A percentile compares a stretch with the other conserved stretches of the same genome.
phyloP scores from a whole-genome alignment of 2,888 invertebrate species.

The Anoplius nigerrimus region DNA sequence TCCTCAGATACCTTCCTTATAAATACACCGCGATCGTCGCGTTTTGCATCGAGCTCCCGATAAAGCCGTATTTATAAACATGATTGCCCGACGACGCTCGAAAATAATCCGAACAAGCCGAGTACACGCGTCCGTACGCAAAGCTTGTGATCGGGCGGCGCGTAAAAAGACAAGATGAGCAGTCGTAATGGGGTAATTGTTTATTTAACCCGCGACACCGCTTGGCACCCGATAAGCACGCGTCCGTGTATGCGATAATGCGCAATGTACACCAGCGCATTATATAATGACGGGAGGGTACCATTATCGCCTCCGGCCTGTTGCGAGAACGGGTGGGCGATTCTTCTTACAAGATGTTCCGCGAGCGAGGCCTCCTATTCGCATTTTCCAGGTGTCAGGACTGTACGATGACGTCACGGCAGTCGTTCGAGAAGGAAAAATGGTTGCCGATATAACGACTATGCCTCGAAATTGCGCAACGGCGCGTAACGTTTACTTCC shows the following conservation, averaged over 20 bases:
- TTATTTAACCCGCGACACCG: constrained; percentile 27
- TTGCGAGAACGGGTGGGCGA: constrained; percentile 39
- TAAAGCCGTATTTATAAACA: too few relatives aligned
- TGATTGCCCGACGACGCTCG: too few relatives aligned
- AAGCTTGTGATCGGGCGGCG: too few relatives aligned
- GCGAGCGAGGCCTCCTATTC: constrained; percentile 19
- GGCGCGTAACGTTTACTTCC: too few relatives aligned
- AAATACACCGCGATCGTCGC: too few relatives aligned
- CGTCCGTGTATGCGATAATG: constrained; percentile 38
- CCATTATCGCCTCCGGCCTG: constrained; percentile 45
- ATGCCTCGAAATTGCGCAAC: too few relatives aligned
- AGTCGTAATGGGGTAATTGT: constrained; percentile 21
- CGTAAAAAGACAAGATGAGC: not conserved
- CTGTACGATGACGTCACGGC: not conserved
- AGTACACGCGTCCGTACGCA: too few relatives aligned
- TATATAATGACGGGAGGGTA: not conserved
- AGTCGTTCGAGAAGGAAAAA: not conserved
- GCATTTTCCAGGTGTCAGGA: not conserved
- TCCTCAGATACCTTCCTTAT: too few relatives aligned
- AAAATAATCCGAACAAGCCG: too few relatives aligned
- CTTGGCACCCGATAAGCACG: constrained; percentile 29
- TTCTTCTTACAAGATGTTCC: constrained; percentile 40
- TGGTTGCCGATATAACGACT: too few relatives aligned
- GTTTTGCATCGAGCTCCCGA: too few relatives aligned
- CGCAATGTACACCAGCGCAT: constrained; percentile 37